Evolutionary conservation across 2,888 invertebrate genomes (phyloP).

Genomic region (Ethmia dodecea): DNA sequence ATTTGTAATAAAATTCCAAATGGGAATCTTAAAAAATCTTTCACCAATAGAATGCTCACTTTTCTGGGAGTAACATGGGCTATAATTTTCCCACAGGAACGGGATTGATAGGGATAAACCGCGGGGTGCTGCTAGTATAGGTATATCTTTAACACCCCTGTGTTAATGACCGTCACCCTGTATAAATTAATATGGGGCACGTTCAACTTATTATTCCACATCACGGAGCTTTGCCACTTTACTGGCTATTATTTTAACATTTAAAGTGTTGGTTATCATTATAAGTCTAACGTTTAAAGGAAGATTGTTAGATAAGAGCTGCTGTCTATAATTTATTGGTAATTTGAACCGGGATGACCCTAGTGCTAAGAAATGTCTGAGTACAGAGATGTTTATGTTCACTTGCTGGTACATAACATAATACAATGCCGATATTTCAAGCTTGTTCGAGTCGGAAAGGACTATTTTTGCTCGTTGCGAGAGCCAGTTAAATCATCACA

Average conservation of each 20-base stretch:
- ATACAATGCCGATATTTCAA: constrained; percentile 38
- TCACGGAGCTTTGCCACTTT: constrained; percentile 35
- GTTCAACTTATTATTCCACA: constrained; percentile 25
- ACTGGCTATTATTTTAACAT: constrained; percentile 41
- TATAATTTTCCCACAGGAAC: no score
- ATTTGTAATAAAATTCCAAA: no score
- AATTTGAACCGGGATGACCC: constrained; percentile 13
- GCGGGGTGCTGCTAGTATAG: no score
- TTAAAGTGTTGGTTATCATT: constrained; percentile 33
- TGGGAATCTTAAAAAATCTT: no score
- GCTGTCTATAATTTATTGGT: constrained; percentile 9
- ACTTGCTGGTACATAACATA: no score
- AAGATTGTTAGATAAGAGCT: neutral
- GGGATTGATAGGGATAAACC: no score
- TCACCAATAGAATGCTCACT: no score
- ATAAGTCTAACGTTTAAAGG: neutral
- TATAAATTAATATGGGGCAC: no score
- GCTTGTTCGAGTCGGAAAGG: constrained; percentile 40
- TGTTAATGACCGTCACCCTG: no score
- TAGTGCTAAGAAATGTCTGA: neutral
- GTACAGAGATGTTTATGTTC: neutral
- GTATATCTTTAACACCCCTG: no score
- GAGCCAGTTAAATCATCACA: constrained; percentile 62
- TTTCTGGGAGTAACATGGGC: no score
- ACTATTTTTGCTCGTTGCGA: constrained; percentile 58